Evolutionary conservation across 2,113 vertebrate genomes (phyloP), one percentile per base, ranked within the genome.

Genomic region (Chrysochloris asiatica): DNA sequence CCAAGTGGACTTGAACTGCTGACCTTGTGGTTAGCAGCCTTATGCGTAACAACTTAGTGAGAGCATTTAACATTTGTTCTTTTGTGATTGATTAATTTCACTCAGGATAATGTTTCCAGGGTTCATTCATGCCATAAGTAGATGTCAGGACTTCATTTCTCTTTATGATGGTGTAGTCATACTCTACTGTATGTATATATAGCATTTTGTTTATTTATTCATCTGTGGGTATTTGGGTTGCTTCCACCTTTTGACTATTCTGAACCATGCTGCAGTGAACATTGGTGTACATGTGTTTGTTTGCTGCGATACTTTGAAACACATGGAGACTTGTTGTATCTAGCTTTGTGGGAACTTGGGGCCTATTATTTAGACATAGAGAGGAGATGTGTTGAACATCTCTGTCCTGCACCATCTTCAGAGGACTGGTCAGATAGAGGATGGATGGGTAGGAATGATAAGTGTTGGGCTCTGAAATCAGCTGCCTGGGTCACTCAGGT

Each of bases 321-420:
- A 59, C 26, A 36, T 0, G 0, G 10, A n/a, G 11, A 11, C 14
- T 48, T 36, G 48, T 2, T 11, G 54, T 12, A 8, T n/a, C n/a
- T n/a, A 6, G 4, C 12, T 33, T 6, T 1, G 2, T 4, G n/a
- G 45, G 65, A 30, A 26, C 48, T 65, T 38, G 14, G 48, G 54
- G 71, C 19, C 19, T 19, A 47, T 56, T 45, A 48, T 47, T 83
- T 41, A 22, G 38, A 79, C 65, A 71, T 45, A 45, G 48, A 69
- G 24, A 19, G 13, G 6, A 26, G 47, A 22, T 12, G 9, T 7
- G 2, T 24, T 14, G 9, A 43, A 71, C 36, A 24, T 63, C 1
- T 92, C 59, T 21, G 50, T 21, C 59, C 48, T n/a, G 26, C 38
- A 63, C 17, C 21, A 33, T 4, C 17, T 83, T 52, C 82, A 30